phyloP scores from a whole-genome alignment of 2,888 invertebrate genomes.

The Thelaira solivaga region DNA sequence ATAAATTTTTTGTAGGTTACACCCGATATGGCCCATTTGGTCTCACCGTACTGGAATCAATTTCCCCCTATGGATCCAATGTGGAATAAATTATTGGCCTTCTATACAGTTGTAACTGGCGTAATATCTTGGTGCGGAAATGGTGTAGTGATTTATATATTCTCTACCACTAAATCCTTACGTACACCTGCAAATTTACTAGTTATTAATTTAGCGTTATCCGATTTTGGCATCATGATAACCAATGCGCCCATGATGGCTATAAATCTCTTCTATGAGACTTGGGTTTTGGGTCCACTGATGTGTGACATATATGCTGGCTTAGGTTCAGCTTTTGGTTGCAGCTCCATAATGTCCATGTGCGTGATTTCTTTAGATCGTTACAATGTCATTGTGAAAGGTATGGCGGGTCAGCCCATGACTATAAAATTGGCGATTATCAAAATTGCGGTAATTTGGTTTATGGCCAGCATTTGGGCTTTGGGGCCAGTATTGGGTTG shows the following conservation, averaged over 20 bases:
- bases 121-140: conserved; percentile 76
- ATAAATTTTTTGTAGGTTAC: conserved; percentile 77
- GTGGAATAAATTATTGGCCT: conserved; percentile 89
- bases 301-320: conserved; percentile 93
- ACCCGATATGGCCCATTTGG: conserved; percentile 82
- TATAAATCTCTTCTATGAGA: conserved; percentile 76
- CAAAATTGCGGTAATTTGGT: conserved; percentile 88
- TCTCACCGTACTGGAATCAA: conserved; percentile 90
- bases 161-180: conserved; percentile 78
- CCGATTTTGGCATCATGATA: conserved; percentile 90
- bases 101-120: conserved; percentile 87
- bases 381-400: conserved; percentile 95
- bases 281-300: conserved; percentile 80
- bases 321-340: conserved; percentile 92
- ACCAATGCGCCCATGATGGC: conserved; percentile 77
- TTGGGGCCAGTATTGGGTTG: conserved; percentile 91
- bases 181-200: conserved; percentile 94
- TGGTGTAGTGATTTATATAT: conserved; percentile 76
- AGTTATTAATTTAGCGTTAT: conserved; percentile 93
- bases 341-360: conserved; percentile 95
- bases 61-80: conserved; percentile 92
- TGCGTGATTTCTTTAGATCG: conserved; percentile 94
- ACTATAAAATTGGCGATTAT: conserved; percentile 87
- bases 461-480: conserved; percentile 87
- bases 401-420: conserved; percentile 90